Percentiles rank a stretch among this genome's conserved stretches.
Evolutionary conservation across 2,113 vertebrate species (phyloP).

Genomic region (Eublepharis macularius): DNA sequence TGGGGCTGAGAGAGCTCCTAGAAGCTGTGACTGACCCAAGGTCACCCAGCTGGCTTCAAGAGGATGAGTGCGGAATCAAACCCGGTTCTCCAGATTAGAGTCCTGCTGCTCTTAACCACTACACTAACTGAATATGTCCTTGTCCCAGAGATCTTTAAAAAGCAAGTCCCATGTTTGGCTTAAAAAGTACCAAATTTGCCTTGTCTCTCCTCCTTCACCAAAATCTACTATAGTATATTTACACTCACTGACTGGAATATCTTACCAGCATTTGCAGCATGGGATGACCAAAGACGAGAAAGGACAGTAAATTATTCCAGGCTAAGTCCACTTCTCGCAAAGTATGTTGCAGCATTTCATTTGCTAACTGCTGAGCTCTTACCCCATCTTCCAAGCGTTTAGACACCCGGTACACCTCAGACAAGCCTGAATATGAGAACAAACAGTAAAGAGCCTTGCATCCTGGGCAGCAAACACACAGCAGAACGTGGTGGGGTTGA

Average conservation of each 20-base stretch:
- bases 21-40: no score
- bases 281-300: neutral
- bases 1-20: no score
- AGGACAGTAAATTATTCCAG: slow-evolving; percentile 23
- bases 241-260: neutral
- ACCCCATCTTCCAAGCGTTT: slow-evolving; percentile 25
- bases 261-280: neutral
- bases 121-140: no score
- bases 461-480: no score
- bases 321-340: slow-evolving; percentile 40
- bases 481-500: no score
- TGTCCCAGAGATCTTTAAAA: no score
- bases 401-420: slow-evolving; percentile 50
- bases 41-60: no score
- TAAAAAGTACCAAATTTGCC: no score
- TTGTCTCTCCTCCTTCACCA: neutral
- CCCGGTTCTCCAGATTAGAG: no score
- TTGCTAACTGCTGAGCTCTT: neutral
- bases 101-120: no score
- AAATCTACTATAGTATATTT: neutral
- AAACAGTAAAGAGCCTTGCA: neutral
- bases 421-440: slow-evolving; percentile 22
- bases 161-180: no score
- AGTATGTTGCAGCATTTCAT: neutral
- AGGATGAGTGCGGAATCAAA: no score